phyloP scores from a whole-genome alignment of 2,113 vertebrate genomes.

The Leucopsar rothschildi region DNA sequence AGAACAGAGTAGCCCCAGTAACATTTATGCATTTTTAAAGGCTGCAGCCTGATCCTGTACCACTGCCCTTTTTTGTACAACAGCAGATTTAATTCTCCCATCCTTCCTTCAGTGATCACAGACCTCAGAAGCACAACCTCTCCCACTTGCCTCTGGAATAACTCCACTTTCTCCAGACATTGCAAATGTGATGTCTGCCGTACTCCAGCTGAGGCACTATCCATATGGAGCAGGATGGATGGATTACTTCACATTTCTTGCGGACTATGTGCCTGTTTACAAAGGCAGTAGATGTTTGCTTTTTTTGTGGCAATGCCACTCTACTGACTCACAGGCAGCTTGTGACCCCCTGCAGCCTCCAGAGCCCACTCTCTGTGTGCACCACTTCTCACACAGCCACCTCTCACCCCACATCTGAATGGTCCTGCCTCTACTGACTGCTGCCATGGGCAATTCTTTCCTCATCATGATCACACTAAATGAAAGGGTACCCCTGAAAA shows the following conservation, averaged over 20 bases:
- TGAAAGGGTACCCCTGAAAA: not conserved
- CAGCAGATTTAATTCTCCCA: not conserved
- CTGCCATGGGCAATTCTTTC: not conserved
- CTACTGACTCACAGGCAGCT: not conserved
- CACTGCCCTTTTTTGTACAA: not conserved
- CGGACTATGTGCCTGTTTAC: not conserved
- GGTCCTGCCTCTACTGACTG: not conserved
- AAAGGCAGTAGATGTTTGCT: not conserved
- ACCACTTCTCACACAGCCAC: accelerated
- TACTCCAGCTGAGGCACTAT: not conserved
- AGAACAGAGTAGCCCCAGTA: not conserved
- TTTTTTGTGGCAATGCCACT: not conserved
- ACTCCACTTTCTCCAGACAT: not conserved
- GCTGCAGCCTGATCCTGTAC: not conserved
- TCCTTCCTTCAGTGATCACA: not conserved
- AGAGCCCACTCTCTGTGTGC: accelerated
- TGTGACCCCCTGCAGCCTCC: not conserved
- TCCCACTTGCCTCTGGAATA: not conserved
- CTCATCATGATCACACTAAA: not conserved
- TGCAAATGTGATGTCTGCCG: accelerated
- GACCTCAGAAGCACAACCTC: not conserved
- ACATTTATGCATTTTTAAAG: not conserved
- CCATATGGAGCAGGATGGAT: not conserved
- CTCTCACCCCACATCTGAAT: accelerated
- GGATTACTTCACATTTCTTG: not conserved